Percentiles rank a stretch among this genome's conserved stretches.
phyloP scores from a whole-genome alignment of 2,888 invertebrate genomes.

The Dasysyrphus albostriatus region DNA sequence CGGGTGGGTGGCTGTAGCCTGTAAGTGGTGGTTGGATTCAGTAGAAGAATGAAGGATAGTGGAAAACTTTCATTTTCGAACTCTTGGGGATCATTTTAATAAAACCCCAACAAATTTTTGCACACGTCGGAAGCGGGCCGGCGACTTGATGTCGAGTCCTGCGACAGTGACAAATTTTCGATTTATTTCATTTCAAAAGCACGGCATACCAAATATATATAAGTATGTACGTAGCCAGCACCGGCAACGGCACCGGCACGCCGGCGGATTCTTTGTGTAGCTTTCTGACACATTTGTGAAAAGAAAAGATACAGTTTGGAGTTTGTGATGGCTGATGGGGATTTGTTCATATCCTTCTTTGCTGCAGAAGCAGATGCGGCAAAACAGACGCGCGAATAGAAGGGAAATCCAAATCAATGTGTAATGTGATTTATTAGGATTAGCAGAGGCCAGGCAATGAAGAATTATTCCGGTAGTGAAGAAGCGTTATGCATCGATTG shows the following conservation, averaged over 20 bases:
- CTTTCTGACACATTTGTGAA: conserved; percentile 59
- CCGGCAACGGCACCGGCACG: background rate
- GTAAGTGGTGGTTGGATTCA: background rate
- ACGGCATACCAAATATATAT: conserved; percentile 34
- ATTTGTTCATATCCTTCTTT: conserved; percentile 29
- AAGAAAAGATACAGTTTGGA: conserved; percentile 38
- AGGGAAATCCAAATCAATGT: conserved; percentile 75
- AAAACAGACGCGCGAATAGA: conserved; percentile 43
- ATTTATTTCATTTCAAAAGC: conserved; percentile 77
- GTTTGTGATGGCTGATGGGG: conserved; percentile 34
- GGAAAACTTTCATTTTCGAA: conserved; percentile 74
- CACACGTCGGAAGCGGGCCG: conserved; percentile 77
- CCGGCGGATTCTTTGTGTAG: conserved; percentile 60
- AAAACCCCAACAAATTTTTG: conserved; percentile 74
- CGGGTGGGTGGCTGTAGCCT: conserved; percentile 4
- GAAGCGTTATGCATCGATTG: conserved; percentile 51
- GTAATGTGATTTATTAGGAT: conserved; percentile 74
- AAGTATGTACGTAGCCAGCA: conserved; percentile 3
- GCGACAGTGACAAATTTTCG: conserved; percentile 78
- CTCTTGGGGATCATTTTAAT: conserved; percentile 72
- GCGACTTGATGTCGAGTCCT: conserved; percentile 78
- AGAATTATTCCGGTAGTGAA: background rate
- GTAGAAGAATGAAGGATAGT: conserved; percentile 20
- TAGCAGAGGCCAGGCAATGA: conserved; percentile 28
- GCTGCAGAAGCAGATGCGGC: conserved; percentile 19